Conservation (phyloP, 2,797 vertebrate genomes). For the Kryptolebias ocellatus region DNA sequence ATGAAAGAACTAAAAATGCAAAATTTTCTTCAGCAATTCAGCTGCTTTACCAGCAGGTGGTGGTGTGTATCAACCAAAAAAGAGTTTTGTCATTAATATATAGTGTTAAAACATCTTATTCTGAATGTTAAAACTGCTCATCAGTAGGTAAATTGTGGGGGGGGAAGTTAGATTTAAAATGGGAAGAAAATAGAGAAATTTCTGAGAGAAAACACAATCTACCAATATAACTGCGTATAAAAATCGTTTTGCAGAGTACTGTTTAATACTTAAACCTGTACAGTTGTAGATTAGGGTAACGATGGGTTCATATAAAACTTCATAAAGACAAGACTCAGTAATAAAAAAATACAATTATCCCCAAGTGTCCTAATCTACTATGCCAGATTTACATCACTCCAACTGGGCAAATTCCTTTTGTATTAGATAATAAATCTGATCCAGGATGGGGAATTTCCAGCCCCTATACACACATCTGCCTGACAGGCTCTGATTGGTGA, state of each 20-base stretch:
- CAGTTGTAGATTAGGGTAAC: background rate
- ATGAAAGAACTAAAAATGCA: background rate
- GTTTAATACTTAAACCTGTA: too few relatives aligned
- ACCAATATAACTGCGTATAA: background rate
- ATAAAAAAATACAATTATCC: background rate
- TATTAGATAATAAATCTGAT: constrained; percentile 51
- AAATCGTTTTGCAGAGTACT: too few relatives aligned
- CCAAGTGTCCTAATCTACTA: constrained; percentile 2
- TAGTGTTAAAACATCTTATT: background rate
- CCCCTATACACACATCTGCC: constrained; percentile 23
- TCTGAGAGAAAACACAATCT: background rate
- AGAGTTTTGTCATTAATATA: background rate
- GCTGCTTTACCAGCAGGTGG: constrained; percentile 55
- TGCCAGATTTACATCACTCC: constrained; percentile 15
- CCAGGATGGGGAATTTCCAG: constrained; percentile 70
- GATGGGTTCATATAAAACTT: background rate
- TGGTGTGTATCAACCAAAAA: constrained; percentile 22
- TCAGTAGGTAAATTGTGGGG: background rate
- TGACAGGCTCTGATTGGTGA: constrained; percentile 46
- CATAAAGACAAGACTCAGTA: background rate
- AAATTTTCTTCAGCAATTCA: constrained; percentile 9
- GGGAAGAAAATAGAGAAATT: background rate
- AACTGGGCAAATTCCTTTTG: constrained; percentile 61
- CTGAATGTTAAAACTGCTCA: background rate
- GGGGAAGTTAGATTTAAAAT: background rate